Evolutionary conservation across 1,140 invertebrate genomes (phyloP).

Genomic region (Zaprionus taronus): DNA sequence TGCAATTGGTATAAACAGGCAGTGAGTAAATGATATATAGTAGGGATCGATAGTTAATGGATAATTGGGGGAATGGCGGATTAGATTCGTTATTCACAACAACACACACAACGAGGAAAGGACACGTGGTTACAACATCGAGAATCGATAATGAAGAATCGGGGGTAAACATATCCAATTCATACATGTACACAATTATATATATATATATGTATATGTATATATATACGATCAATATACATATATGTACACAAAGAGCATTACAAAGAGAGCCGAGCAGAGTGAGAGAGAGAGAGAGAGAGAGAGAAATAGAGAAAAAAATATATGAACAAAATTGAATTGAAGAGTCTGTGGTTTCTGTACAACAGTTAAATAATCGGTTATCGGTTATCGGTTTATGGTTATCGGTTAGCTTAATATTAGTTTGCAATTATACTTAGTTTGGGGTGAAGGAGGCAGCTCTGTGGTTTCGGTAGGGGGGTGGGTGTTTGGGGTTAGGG

Average conservation of each 20-base stretch:
- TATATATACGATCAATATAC: slow-evolving; percentile 28
- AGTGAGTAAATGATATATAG: neutral
- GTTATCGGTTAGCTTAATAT: slow-evolving; percentile 29
- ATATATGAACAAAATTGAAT: slow-evolving; percentile 63
- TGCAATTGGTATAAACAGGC: neutral
- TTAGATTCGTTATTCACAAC: slow-evolving; percentile 6
- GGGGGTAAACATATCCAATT: slow-evolving; percentile 19
- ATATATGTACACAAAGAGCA: slow-evolving; percentile 38
- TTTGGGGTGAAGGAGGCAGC: neutral
- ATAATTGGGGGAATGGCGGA: neutral
- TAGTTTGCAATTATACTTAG: slow-evolving; percentile 27
- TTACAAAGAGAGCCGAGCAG: slow-evolving; percentile 9
- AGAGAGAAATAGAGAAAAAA: slow-evolving; percentile 51
- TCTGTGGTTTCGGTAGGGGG: neutral
- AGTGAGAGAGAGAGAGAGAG: slow-evolving; percentile 25
- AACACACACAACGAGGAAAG: slow-evolving; percentile 28
- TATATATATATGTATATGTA: slow-evolving; percentile 5
- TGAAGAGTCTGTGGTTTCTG: slow-evolving; percentile 53
- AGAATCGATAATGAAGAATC: slow-evolving; percentile 27
- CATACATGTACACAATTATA: neutral
- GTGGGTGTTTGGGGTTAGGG: too few species aligned
- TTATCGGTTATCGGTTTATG: slow-evolving; percentile 5
- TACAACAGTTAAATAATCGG: slow-evolving; percentile 38
- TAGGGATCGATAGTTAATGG: slow-evolving; percentile 5
- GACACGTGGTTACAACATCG: slow-evolving; percentile 47